phyloP scores from a whole-genome alignment of 2,888 invertebrate species.

The Deilephila elpenor region DNA sequence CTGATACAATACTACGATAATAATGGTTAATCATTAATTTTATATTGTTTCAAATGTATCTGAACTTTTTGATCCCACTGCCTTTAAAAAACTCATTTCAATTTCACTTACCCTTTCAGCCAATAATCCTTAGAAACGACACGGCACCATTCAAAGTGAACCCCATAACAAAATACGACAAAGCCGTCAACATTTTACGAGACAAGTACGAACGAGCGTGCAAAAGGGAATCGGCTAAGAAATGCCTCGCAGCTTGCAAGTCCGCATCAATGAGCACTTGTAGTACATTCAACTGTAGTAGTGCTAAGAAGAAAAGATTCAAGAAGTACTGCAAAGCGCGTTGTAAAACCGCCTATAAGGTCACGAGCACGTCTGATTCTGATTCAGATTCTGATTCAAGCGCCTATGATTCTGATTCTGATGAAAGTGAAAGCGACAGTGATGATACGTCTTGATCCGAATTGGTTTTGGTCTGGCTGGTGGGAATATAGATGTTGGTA shows the following conservation, averaged over 20 bases:
- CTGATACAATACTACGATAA: no score
- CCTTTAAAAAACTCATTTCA: no score
- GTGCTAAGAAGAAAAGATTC: slow-evolving; percentile 41
- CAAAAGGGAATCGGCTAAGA: slow-evolving; percentile 44
- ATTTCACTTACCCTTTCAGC: slow-evolving; percentile 31
- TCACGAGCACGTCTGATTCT: background rate
- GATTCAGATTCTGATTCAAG: slow-evolving; percentile 27
- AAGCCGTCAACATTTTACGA: slow-evolving; percentile 50
- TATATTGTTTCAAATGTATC: no score
- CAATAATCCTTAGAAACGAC: slow-evolving; percentile 17
- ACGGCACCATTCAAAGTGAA: slow-evolving; percentile 1
- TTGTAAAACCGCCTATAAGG: slow-evolving; percentile 47
- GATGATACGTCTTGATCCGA: background rate
- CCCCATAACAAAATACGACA: background rate
- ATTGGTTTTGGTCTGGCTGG: background rate
- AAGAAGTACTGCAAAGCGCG: slow-evolving; percentile 48
- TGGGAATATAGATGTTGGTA: background rate
- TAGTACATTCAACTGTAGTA: slow-evolving; percentile 40
- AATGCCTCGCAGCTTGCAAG: slow-evolving; percentile 54
- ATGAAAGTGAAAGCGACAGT: slow-evolving; percentile 28
- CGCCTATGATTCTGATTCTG: slow-evolving; percentile 4
- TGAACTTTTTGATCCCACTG: no score
- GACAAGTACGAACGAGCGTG: slow-evolving; percentile 58
- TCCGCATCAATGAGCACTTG: slow-evolving; percentile 47
- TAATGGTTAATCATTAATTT: no score